Conservation (phyloP, 1,140 invertebrate species). For the Saccostrea cuccullata region DNA sequence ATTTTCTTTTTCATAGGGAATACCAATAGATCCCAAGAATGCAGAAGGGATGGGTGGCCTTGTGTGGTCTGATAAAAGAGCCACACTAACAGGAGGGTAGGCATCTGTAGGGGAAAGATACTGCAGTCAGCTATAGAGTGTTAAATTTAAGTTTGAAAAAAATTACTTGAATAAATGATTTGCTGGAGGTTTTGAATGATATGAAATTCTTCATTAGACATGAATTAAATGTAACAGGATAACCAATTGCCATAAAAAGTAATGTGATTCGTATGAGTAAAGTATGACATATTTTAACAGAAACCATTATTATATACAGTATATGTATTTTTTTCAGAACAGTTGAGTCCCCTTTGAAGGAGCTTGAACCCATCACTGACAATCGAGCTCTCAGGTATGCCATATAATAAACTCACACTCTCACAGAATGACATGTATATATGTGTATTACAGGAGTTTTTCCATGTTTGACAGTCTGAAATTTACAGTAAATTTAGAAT, state of each 20-base stretch:
- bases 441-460: background rate
- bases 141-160: no score
- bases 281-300: no score
- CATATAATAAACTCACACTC: background rate
- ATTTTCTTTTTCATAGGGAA: slow-evolving; percentile 52
- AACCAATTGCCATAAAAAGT: background rate
- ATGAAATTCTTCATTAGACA: no score
- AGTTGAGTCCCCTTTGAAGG: slow-evolving; percentile 68
- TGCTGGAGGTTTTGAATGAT: no score
- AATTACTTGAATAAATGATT: no score
- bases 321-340: slow-evolving; percentile 52
- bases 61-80: slow-evolving; percentile 73
- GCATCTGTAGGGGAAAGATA: slow-evolving; percentile 2
- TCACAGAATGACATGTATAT: background rate
- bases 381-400: slow-evolving; percentile 73
- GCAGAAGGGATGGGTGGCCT: slow-evolving; percentile 74
- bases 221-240: background rate
- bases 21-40: slow-evolving; percentile 68
- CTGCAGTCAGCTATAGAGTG: background rate
- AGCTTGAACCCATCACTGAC: slow-evolving; percentile 65
- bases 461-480: background rate
- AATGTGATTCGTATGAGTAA: background rate
- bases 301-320: background rate
- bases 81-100: slow-evolving; percentile 72
- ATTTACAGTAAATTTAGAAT: background rate